Percentiles rank a stretch among this genome's conserved stretches.
These are phyloP conservation scores for Temnothorax nylanderi DNA, from an alignment of 1,140 invertebrate genomes.

Conservation along the genomic window DNA sequence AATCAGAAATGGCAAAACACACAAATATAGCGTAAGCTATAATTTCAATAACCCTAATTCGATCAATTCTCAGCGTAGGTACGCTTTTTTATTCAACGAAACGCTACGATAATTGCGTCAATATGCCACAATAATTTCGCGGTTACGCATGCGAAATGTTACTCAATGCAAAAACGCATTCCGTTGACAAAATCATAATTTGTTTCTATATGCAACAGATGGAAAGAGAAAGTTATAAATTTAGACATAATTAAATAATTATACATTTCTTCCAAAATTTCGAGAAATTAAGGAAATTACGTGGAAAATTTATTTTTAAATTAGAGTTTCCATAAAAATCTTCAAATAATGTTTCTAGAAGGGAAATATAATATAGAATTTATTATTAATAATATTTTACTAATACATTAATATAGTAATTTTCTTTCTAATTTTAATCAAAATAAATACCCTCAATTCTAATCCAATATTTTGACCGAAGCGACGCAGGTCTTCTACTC, in stretches of 20 bases:
- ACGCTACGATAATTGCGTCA: constrained; percentile 24
- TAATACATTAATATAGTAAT: background rate
- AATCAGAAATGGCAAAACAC: background rate
- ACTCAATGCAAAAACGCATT: constrained; percentile 16
- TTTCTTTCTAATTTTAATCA: background rate
- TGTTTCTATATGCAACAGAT: background rate
- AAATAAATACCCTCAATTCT: background rate
- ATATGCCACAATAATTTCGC: constrained; percentile 15
- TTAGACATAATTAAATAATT: background rate
- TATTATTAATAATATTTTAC: background rate
- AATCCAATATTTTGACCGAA: background rate
- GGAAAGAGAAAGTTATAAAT: background rate
- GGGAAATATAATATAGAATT: too few species aligned
- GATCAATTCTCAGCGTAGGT: background rate
- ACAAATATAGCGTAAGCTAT: background rate
- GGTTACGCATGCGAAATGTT: constrained; percentile 8
- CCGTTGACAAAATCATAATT: constrained; percentile 6
- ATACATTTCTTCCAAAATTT: background rate
- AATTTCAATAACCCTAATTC: constrained; percentile 19
- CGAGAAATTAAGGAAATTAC: background rate
- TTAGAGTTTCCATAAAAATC: background rate
- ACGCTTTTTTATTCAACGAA: constrained; percentile 17
- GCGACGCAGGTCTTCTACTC: background rate
- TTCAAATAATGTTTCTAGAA: background rate
- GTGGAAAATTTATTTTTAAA: background rate